Base-by-base conservation (phyloP, 2,888 invertebrate species). In the Strigamia maritima region DNA sequence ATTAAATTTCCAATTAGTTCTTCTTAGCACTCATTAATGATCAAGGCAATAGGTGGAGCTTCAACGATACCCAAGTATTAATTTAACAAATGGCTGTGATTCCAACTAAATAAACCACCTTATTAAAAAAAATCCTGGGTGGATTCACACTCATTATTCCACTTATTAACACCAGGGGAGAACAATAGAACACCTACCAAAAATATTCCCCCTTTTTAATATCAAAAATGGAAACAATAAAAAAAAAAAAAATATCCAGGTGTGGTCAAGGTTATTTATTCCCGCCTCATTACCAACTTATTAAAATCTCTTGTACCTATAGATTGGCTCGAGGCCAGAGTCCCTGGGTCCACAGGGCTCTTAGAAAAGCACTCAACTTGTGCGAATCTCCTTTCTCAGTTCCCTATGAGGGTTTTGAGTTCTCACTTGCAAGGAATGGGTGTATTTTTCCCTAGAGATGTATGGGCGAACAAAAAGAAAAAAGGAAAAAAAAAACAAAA, bases 371-470 rank as follows among this genome's bases (percentile, higher is more conserved):
- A 65, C 65, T 65, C 65, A 65, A 65, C 22, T 60, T 24, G 60
- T 60, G 60, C 7, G 24, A 24, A 19, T 60, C 60, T 24, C 16
- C 12, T 65, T 10, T 4, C 65, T 8, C 65, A 65, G 24, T 10
- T 65, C 65, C 65, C 65, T 65, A 4, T 4, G 65, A 65, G 65
- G 65, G 65, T 65, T 65, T 65, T 65, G 65, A 28, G 24, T 65
- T 65, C 65, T 65, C 65, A 65, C 65, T 65, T 65, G 65, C 65
- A 65, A 65, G 65, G 24, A 65, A 65, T 65, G 65, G 65, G 65
- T 65, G 65, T 22, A 65, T 65, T 65, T 65, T 65, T 65, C 65
- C 65, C 65, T 65, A 26, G 65, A 28, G 65, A 65, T 26, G 65
- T 65, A 28, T 65, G 65, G 65, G 65, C 65, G 26, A 24, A 65